These are phyloP conservation scores for Onychomys arenicola DNA, from an alignment of 2,797 vertebrate genomes.

Conservation along the genomic window DNA sequence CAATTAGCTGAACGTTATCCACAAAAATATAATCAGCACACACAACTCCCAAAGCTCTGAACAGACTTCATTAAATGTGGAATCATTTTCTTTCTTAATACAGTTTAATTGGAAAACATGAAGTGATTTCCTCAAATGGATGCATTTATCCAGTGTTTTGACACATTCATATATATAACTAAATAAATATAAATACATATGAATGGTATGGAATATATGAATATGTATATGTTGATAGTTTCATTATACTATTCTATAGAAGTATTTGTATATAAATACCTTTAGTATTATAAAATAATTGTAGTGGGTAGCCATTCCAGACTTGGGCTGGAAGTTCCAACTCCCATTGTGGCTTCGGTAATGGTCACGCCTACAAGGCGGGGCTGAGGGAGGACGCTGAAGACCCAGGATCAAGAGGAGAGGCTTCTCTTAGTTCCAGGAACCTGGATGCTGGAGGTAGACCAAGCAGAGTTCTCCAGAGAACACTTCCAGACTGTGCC, in stretches of 20 bases:
- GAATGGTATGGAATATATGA: background rate
- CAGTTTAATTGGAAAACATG: background rate
- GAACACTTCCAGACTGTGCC: no score
- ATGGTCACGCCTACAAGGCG: no score
- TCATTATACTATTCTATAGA: background rate
- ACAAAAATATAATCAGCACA: background rate
- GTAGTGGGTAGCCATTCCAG: no score
- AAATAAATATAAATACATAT: background rate
- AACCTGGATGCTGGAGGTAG: no score
- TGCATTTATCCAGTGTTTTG: background rate
- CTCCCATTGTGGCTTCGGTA: no score
- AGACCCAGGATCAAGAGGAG: no score
- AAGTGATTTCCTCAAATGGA: background rate
- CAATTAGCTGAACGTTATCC: background rate
- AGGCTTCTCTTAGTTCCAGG: no score
- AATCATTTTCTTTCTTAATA: background rate
- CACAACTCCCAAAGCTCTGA: background rate
- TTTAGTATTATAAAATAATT: background rate
- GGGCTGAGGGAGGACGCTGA: no score
- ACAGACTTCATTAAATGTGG: background rate
- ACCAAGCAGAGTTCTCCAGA: no score
- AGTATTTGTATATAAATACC: background rate
- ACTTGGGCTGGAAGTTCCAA: no score
- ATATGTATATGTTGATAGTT: background rate
- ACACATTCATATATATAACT: background rate